phyloP scores from a whole-genome alignment of 2,888 invertebrate genomes.

The Salpingus planirostris region DNA sequence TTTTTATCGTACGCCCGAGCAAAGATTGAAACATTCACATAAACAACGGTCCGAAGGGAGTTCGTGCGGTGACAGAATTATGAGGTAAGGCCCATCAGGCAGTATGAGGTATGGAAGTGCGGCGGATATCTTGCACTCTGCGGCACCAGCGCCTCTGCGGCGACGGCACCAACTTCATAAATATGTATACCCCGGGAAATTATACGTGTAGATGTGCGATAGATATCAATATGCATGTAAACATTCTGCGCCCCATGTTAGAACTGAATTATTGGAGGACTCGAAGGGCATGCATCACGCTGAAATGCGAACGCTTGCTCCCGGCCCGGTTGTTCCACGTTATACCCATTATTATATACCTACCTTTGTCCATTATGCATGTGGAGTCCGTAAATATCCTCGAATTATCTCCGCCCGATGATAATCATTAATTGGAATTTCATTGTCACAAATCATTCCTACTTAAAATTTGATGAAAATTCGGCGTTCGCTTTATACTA shows the following conservation, averaged over 20 bases:
- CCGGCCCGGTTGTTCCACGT: too few relatives aligned
- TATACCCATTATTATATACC: too few relatives aligned
- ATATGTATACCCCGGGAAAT: constrained; percentile 39
- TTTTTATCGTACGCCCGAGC: constrained; percentile 26
- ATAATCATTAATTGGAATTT: too few relatives aligned
- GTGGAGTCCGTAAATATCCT: too few relatives aligned
- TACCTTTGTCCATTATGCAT: constrained; percentile 13
- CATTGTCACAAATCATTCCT: too few relatives aligned
- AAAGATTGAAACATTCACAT: constrained; percentile 39
- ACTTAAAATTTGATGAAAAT: too few relatives aligned
- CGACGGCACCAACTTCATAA: constrained; percentile 33
- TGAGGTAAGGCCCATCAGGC: constrained; percentile 30
- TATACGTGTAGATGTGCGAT: constrained; percentile 42
- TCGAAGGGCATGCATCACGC: constrained; percentile 28
- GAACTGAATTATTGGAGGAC: constrained; percentile 35
- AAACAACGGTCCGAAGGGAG: constrained; percentile 31
- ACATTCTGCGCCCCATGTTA: constrained; percentile 41
- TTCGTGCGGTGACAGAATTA: constrained; percentile 41
- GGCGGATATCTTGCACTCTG: constrained; percentile 34
- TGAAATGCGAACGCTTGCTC: constrained; percentile 23
- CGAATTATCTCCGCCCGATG: too few relatives aligned
- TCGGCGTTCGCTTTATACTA: too few relatives aligned
- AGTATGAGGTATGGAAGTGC: constrained; percentile 32
- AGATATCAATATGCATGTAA: constrained; percentile 45
- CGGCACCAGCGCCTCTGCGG: constrained; percentile 18